phyloP scores from a whole-genome alignment of 30 jellyfish, hydroid and myxozoan genomes.

The Aurelia sp. region DNA sequence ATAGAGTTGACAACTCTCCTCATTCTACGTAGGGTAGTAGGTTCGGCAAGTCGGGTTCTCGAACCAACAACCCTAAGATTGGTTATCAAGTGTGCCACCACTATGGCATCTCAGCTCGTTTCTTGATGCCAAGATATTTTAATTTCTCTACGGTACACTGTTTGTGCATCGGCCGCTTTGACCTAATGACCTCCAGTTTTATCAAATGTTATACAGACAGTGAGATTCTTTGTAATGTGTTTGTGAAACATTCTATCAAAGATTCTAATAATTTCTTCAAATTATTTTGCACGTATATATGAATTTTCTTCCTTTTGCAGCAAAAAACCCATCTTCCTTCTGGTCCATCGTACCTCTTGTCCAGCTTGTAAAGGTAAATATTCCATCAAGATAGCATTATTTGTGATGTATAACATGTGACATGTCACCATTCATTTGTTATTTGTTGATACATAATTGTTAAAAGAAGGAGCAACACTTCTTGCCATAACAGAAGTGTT shows the following conservation, averaged over 20 bases:
- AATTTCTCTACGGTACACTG: too few species aligned
- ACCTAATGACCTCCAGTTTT: too few species aligned
- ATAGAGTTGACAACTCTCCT: too few species aligned
- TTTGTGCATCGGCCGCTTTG: not conserved
- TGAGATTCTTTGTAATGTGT: not conserved
- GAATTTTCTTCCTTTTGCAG: slow-evolving; percentile 44
- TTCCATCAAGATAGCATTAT: not conserved
- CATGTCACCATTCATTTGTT: not conserved
- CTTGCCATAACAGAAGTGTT: too few species aligned
- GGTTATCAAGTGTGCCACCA: too few species aligned
- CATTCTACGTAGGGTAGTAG: too few species aligned
- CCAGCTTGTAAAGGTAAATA: slow-evolving; percentile 95
- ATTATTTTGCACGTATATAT: too few species aligned
- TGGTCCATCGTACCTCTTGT: slow-evolving; percentile 93
- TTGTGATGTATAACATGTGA: too few species aligned
- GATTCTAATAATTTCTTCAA: not conserved
- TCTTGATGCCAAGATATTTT: too few species aligned
- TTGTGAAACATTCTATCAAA: not conserved
- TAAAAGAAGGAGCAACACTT: not conserved
- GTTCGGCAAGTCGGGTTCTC: too few species aligned
- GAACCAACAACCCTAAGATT: too few species aligned
- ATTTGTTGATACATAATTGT: not conserved
- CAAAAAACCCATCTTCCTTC: slow-evolving; percentile 82
- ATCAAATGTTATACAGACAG: not conserved
- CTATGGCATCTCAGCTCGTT: too few species aligned